Percentiles rank a stretch among this genome's conserved stretches.
Conservation (phyloP, 2,113 vertebrate genomes). For the Periophthalmus modestus region DNA sequence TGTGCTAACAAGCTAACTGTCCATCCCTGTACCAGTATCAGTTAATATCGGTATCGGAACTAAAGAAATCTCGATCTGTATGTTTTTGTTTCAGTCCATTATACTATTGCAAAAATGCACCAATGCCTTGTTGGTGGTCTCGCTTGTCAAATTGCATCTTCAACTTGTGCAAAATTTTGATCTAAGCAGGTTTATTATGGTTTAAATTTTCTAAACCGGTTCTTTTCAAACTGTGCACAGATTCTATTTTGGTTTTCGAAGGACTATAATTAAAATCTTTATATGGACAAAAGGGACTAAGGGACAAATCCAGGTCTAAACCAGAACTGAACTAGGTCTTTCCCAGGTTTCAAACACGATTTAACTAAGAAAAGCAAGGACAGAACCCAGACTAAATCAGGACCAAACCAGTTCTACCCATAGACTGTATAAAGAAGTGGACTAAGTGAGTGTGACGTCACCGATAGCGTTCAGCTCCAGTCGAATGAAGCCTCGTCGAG, state of each 20-base stretch:
- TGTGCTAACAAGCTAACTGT: no score
- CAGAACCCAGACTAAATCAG: not conserved
- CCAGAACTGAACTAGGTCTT: not conserved
- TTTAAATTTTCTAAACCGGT: conserved; percentile 3
- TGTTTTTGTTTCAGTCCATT: not conserved
- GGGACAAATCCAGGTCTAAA: not conserved
- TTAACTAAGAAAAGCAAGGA: not conserved
- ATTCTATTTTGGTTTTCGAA: not conserved
- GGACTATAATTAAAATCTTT: not conserved
- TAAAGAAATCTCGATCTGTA: no score
- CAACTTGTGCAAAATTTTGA: no score
- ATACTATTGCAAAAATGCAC: not conserved
- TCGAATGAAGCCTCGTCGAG: no score
- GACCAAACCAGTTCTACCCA: no score
- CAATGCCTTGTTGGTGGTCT: not conserved
- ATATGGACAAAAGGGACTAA: not conserved
- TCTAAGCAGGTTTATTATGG: not conserved
- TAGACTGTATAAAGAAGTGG: no score
- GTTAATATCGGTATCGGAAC: no score
- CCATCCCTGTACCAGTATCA: no score
- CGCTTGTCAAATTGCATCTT: not conserved
- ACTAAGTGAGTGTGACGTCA: no score
- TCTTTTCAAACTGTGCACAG: not conserved
- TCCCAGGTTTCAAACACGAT: not conserved
- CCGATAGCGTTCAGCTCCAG: no score